phyloP scores from a whole-genome alignment of 2,113 vertebrate genomes.

The Lathamus discolor region DNA sequence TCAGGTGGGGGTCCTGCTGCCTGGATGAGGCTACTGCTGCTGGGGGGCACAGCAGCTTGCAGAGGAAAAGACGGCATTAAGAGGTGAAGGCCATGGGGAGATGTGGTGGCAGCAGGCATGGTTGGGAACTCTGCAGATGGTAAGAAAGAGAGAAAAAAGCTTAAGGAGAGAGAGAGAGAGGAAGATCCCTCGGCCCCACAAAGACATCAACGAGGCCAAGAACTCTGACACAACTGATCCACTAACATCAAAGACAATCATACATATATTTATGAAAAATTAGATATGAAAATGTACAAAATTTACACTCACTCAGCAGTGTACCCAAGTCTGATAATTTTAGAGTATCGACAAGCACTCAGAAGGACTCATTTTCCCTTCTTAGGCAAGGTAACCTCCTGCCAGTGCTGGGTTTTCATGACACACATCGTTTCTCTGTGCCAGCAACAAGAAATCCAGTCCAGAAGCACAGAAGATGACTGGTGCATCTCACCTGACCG shows the following conservation, averaged over 20 bases:
- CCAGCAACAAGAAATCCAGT: background rate
- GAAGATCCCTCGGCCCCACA: background rate
- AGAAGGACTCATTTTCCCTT: background rate
- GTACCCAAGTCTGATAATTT: background rate
- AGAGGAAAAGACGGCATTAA: constrained; percentile 74
- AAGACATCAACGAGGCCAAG: background rate
- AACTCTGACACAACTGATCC: background rate
- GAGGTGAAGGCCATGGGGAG: constrained; percentile 69
- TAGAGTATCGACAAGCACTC: background rate
- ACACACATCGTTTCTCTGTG: background rate
- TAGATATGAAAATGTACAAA: background rate
- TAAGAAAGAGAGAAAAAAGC: constrained; percentile 1
- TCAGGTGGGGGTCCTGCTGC: constrained; percentile 76
- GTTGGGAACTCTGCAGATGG: background rate
- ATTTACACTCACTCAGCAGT: background rate
- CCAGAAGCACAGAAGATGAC: background rate
- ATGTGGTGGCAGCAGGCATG: background rate
- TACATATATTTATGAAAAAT: background rate
- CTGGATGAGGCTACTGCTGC: constrained; percentile 56
- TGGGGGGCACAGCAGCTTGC: constrained; percentile 57
- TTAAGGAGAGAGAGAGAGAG: background rate
- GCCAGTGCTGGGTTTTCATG: background rate
- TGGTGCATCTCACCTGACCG: constrained; percentile 45
- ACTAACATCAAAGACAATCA: background rate
- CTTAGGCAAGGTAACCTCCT: background rate